Conservation (phyloP, 2,113 vertebrate species). For the Silurus meridionalis region DNA sequence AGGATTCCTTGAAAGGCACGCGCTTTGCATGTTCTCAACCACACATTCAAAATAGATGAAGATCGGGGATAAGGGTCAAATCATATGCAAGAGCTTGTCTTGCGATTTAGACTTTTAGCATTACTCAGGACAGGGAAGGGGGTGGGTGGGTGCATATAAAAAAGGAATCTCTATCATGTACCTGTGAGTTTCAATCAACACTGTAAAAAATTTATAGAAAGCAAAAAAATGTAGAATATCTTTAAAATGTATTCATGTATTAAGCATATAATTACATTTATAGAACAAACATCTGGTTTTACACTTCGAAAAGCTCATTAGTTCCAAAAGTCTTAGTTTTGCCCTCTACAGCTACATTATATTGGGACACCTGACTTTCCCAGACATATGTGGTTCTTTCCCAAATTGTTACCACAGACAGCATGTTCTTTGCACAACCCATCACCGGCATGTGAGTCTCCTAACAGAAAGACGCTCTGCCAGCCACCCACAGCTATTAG, state of each 20-base stretch:
- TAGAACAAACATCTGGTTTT: no score
- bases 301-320: background rate
- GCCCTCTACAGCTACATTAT: background rate
- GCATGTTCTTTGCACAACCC: conserved; percentile 54
- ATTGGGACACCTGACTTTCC: no score
- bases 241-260: no score
- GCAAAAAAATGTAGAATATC: no score
- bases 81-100: background rate
- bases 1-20: background rate
- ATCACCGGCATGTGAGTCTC: conserved; percentile 63
- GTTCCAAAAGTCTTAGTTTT: background rate
- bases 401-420: conserved; percentile 9
- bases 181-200: background rate
- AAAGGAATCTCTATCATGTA: no score
- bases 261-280: no score
- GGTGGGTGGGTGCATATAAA: no score
- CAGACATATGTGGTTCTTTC: no score
- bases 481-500: conserved; percentile 61
- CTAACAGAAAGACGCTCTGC: conserved; percentile 61
- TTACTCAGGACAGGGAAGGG: background rate
- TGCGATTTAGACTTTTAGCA: background rate
- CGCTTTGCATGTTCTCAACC: conserved; percentile 23
- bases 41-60: conserved; percentile 22
- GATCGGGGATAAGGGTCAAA: background rate
- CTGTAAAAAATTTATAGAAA: background rate